phyloP scores from a whole-genome alignment of 2,888 invertebrate genomes.

The Acanthosepion lycidas region DNA sequence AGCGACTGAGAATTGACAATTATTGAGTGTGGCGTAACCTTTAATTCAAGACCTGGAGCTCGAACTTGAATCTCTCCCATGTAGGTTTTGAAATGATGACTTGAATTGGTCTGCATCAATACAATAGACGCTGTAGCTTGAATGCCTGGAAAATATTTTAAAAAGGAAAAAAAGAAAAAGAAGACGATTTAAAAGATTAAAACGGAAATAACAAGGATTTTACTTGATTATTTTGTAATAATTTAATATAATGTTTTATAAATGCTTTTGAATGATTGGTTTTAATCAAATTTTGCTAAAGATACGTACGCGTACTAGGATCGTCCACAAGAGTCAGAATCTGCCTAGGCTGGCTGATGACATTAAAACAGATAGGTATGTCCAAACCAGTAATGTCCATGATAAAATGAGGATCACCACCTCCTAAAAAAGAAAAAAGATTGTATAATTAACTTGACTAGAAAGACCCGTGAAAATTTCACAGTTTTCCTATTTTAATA shows the following conservation, averaged over 20 bases:
- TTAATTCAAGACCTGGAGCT: background rate
- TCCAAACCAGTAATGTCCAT: conserved; percentile 56
- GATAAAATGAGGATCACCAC: conserved; percentile 63
- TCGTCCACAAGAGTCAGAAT: conserved; percentile 56
- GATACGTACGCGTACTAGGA: conserved; percentile 53
- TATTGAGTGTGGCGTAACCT: conserved; percentile 46
- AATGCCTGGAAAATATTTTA: conserved; percentile 51
- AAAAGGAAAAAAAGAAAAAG: too few relatives aligned
- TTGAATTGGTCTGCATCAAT: conserved; percentile 49
- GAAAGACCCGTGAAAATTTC: too few relatives aligned
- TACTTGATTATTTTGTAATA: background rate
- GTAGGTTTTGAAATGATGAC: conserved; percentile 52
- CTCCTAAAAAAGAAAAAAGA: conserved; percentile 47
- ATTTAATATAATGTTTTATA: too few relatives aligned
- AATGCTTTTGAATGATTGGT: too few relatives aligned
- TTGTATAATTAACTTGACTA: background rate
- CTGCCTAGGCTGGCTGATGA: conserved; percentile 53
- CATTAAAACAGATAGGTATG: conserved; percentile 62
- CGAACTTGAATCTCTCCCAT: conserved; percentile 52
- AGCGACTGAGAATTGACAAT: conserved; percentile 46
- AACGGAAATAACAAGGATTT: background rate
- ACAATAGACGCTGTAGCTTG: conserved; percentile 51
- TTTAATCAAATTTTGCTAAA: background rate
- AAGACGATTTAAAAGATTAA: background rate
- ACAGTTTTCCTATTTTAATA: too few relatives aligned